Base-by-base conservation (phyloP, 2,888 invertebrate species). In the Hirtodrosophila duncani region DNA sequence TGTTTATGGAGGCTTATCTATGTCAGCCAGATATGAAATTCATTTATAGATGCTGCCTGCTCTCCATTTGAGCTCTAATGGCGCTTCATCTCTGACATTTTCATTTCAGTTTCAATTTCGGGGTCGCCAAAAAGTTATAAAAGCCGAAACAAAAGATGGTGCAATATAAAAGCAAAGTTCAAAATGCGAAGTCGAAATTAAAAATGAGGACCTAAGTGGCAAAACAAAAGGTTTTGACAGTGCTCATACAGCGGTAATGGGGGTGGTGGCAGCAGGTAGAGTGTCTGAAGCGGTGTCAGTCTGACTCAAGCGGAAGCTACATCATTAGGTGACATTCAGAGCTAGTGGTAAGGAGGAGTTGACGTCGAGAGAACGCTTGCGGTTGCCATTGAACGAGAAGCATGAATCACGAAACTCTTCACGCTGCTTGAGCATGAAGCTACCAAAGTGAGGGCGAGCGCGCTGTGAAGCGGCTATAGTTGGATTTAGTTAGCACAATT, bases 361-460 rank as follows among this genome's bases (percentile, higher is more conserved):
- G n/a, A n/a, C n/a, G n/a, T n/a, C n/a, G n/a, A n/a, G n/a, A n/a
- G n/a, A n/a, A n/a, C n/a, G n/a, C n/a, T n/a, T 21, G 13, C 14
- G 45, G 29, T 18, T 59, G 57, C 74, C 71, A 71, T 71, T 71
- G 69, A 71, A 72, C 78, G 78, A 71, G 69, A 69, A 71, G n/a
- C n/a, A n/a, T n/a, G n/a, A n/a, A 72, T 59, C 78, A 72, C 60
- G 69, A 49, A 56, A 50, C 60, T 52, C 57, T 71, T 71, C 53
- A 68, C 74, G 71, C 66, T 72, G 18, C 33, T 49, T 71, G 74
- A 60, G 49, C 71, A 71, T 60, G 65, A 56, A 27, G 23, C 21
- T 11, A n/a, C 16, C 26, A 24, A 33, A 33, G 24, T 1, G 24
- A 31, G 43, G 13, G 13, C 43, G 17, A 26, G 11, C 17, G 5